Evolutionary conservation across 2,888 invertebrate genomes (phyloP).

Genomic region (Gerris lacustris): DNA sequence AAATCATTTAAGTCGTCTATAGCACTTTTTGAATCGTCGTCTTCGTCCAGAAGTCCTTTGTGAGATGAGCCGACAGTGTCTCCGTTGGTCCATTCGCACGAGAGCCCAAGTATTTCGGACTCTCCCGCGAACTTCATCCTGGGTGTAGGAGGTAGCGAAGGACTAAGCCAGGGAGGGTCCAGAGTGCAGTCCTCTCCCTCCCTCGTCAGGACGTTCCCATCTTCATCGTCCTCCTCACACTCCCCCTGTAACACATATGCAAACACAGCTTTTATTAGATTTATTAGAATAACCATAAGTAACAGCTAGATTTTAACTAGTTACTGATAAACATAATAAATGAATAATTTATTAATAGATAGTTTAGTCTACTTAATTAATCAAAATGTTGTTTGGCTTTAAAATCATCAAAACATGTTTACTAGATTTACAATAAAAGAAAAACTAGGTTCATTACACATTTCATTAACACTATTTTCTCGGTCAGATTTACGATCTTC

Average conservation of each 20-base stretch:
- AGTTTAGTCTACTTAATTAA: background rate
- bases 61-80: conserved; percentile 42
- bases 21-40: conserved; percentile 29
- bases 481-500: too few species aligned
- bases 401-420: too few species aligned
- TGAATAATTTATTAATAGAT: background rate
- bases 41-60: conserved; percentile 36
- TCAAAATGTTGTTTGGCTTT: background rate
- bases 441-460: too few species aligned
- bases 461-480: too few species aligned
- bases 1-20: conserved; percentile 30
- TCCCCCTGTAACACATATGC: background rate
- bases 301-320: too few species aligned
- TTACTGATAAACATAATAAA: background rate
- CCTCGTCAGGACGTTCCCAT: background rate
- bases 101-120: conserved; percentile 35
- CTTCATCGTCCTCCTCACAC: background rate
- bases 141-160: conserved; percentile 33
- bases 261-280: background rate
- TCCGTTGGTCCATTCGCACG: conserved; percentile 54
- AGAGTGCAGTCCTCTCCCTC: conserved; percentile 18
- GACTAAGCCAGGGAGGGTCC: conserved; percentile 30
- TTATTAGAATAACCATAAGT: too few species aligned
- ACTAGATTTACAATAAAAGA: too few species aligned
- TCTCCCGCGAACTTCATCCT: conserved; percentile 35